Percentiles rank a stretch among this genome's conserved stretches.
Conservation (phyloP, 1,140 invertebrate species). For the Meloidogyne floridensis region DNA sequence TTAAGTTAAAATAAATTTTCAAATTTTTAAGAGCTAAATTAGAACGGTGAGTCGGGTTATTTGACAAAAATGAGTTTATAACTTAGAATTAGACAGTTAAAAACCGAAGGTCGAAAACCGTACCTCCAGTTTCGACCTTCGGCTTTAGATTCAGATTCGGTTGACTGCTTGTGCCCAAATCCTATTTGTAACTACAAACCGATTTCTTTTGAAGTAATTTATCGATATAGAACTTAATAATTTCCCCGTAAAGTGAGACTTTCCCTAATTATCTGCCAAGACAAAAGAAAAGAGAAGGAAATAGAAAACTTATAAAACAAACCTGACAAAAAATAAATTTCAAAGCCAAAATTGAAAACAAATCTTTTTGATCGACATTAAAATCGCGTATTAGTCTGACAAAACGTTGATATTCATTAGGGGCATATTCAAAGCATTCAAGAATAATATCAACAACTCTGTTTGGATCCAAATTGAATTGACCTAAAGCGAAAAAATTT, state of each 20-base stretch:
- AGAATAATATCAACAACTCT: constrained; percentile 92
- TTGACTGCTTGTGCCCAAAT: no score
- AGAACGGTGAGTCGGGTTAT: no score
- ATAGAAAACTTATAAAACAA: constrained; percentile 28
- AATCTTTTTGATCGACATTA: constrained; percentile 80
- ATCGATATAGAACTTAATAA: no score
- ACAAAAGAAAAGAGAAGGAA: constrained; percentile 15
- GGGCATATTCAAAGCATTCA: constrained; percentile 90
- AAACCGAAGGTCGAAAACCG: no score
- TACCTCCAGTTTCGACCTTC: no score
- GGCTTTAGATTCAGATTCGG: no score
- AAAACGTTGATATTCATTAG: constrained; percentile 73
- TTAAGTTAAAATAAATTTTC: neutral
- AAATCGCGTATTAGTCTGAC: constrained; percentile 81
- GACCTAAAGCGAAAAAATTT: constrained; percentile 73
- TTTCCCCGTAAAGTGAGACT: no score
- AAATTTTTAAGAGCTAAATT: no score
- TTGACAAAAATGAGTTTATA: no score
- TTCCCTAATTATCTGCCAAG: neutral
- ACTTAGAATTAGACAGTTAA: no score
- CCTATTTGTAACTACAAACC: no score
- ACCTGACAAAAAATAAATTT: constrained; percentile 81
- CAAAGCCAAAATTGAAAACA: constrained; percentile 91
- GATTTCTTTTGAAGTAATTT: no score
- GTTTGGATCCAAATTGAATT: constrained; percentile 98